Evolutionary conservation across 2,888 invertebrate genomes (phyloP), one percentile per base, ranked within the genome.

Genomic region (Drosophila yooni): DNA sequence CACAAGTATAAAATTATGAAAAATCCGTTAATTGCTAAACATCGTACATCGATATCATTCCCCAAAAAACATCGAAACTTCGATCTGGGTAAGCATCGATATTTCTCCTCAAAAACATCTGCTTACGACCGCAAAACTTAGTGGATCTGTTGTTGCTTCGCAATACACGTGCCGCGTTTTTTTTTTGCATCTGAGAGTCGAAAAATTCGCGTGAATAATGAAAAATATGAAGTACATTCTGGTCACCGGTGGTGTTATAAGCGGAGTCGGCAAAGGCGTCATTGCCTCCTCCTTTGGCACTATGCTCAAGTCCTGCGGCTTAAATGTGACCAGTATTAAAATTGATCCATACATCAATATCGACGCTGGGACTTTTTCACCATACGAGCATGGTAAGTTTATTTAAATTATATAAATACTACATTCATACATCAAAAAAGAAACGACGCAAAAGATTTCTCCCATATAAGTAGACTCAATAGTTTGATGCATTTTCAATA

Each of bases 291-390:
- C 98, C 40, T 97, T 99, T 93, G 99, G 99, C 54, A 98, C 98
- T 46, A 96, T 99, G 91, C 94, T 99, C 43, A 99, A 99, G 94
- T 97, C 98, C 89, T 98, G 98, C 92, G 98, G 98, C 36, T 96
- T 99, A 80, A 96, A 97, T 93, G 99, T 99, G 63, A 99, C 99
- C 65, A 98, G 99, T 52, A 99, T 99, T 91, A 99, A 99, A 95
- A 99, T 99, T 92, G 99, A 99, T 94, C 99, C 99, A 0, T 99
- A 99, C 92, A 98, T 99, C 81, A 99, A 99, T 94, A 98, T 99
- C 74, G 99, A 99, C 93, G 99, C 99, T 78, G 99, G 99, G 71
- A 99, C 99, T 29, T 99, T 99, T 94, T 99, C 99, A 13, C 99
- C 99, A 0, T 99, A 98, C 92, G 99, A 99, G 92, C 99, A 99